These are phyloP conservation scores for Gopherus evgoodei DNA, from an alignment of 2,113 vertebrate species.

Conservation along the genomic window DNA sequence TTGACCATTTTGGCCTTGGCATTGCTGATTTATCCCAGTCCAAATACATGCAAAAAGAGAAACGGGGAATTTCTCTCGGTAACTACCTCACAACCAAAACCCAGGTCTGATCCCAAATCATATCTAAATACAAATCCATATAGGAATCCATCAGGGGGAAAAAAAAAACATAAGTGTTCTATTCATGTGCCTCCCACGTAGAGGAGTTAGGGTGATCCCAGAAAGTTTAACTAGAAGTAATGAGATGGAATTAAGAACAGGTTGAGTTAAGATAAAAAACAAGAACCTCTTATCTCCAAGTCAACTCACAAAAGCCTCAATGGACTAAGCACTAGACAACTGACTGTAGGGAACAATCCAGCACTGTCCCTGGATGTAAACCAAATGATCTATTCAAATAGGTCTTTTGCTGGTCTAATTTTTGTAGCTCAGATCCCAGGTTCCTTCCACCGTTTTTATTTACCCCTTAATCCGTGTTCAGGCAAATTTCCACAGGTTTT, in stretches of 20 bases:
- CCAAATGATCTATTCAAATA: neutral
- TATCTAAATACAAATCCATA: neutral
- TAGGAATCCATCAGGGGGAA: neutral
- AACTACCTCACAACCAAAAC: neutral
- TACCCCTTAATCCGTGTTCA: neutral
- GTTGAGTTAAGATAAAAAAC: neutral
- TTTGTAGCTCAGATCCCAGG: neutral
- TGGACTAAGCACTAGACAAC: neutral
- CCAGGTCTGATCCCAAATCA: neutral
- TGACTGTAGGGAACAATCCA: neutral
- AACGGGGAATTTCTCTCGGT: neutral
- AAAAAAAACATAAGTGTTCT: neutral
- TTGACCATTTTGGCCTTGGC: neutral
- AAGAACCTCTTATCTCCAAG: neutral
- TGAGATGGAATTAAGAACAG: neutral
- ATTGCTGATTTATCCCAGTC: rapidly evolving
- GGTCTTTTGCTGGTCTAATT: neutral
- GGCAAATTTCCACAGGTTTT: neutral
- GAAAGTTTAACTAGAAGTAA: neutral
- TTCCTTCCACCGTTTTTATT: neutral
- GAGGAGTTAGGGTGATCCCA: neutral
- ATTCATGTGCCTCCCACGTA: neutral
- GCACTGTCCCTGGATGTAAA: neutral
- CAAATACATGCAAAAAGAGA: neutral
- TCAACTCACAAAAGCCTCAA: neutral